Evolutionary conservation across 53 echinoderm and acorn worm species (phyloP).

Genomic region (Apostichopus leukothele): DNA sequence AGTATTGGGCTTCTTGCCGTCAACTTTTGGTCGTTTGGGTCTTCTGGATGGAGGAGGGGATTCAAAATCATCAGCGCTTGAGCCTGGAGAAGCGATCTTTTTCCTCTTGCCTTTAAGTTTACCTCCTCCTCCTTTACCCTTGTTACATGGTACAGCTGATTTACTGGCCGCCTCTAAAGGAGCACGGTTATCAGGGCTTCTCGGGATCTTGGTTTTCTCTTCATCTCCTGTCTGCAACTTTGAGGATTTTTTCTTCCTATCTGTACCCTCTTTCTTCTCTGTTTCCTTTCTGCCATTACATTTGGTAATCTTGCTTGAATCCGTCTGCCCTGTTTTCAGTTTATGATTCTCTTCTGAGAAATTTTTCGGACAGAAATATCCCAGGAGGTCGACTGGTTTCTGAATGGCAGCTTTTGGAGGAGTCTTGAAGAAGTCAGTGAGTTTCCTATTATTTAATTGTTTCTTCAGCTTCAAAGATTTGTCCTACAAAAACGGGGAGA

Average conservation of each 20-base stretch:
- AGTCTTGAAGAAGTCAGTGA: slow-evolving; percentile 60
- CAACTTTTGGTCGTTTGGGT: slow-evolving; percentile 22
- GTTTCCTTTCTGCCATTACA: background rate
- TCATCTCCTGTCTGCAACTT: background rate
- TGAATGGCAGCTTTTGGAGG: slow-evolving; percentile 29
- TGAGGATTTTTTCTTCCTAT: background rate
- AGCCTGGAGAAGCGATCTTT: background rate
- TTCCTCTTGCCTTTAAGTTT: slow-evolving; percentile 27
- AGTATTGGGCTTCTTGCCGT: background rate
- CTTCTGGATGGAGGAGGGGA: slow-evolving; percentile 48
- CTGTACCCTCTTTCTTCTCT: background rate
- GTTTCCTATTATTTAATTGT: background rate
- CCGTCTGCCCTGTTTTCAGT: background rate
- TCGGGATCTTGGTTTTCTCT: background rate
- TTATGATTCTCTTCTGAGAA: background rate
- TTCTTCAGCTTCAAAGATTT: slow-evolving; percentile 9
- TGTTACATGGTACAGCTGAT: background rate
- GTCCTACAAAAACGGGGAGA: background rate
- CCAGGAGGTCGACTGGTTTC: slow-evolving; percentile 43
- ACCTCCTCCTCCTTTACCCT: background rate
- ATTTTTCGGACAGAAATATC: slow-evolving; percentile 16
- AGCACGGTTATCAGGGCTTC: background rate
- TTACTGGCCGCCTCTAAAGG: background rate
- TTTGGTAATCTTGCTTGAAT: background rate
- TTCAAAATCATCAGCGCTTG: slow-evolving; percentile 54